Conservation (phyloP, 2,888 invertebrate species). For the Lottia scabra region DNA sequence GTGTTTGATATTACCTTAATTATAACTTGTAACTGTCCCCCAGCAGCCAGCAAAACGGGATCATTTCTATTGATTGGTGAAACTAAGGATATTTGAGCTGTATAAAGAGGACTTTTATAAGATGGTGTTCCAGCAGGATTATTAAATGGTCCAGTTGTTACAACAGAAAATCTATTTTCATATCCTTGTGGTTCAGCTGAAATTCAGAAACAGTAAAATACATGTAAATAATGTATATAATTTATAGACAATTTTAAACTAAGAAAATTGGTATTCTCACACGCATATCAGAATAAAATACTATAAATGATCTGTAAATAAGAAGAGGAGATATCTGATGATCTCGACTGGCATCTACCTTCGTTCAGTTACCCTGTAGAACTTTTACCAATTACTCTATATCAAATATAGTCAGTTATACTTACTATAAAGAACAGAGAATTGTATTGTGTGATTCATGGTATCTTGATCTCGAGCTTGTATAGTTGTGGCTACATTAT, state of each 20-base stretch:
- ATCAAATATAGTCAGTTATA: too few species aligned
- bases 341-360: too few species aligned
- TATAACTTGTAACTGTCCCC: slow-evolving; percentile 14
- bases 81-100: slow-evolving; percentile 14
- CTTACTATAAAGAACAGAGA: slow-evolving; percentile 27
- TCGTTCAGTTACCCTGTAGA: too few species aligned
- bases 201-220: not conserved
- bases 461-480: slow-evolving; percentile 32
- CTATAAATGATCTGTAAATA: too few species aligned
- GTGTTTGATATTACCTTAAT: not conserved
- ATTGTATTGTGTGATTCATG: slow-evolving; percentile 23
- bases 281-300: too few species aligned
- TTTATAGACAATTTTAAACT: too few species aligned
- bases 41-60: slow-evolving; percentile 11
- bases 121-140: too few species aligned
- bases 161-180: slow-evolving; percentile 18
- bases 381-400: too few species aligned
- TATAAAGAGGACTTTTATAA: slow-evolving; percentile 13
- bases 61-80: slow-evolving; percentile 3
- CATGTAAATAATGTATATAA: too few species aligned
- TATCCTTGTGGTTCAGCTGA: slow-evolving; percentile 30
- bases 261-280: too few species aligned
- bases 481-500: slow-evolving; percentile 9
- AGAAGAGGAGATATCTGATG: too few species aligned
- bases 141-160: not conserved